Conservation (phyloP, 2,888 invertebrate species). For the Platerodrilus igneus region DNA sequence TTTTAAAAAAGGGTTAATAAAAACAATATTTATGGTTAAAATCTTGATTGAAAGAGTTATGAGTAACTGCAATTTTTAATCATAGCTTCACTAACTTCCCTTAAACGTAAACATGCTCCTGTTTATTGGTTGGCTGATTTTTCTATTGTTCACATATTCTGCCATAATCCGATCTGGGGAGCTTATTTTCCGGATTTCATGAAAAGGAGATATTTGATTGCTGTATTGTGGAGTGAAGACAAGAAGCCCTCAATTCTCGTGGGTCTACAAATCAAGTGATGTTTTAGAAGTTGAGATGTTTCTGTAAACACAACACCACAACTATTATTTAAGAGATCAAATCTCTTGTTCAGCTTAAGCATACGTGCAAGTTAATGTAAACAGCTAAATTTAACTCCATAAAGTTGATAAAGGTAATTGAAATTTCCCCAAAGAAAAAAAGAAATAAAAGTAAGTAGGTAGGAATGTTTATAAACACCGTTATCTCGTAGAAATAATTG, state of each 20-base stretch:
- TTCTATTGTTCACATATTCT: constrained; percentile 15
- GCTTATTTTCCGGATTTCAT: constrained; percentile 13
- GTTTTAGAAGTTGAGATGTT: constrained; percentile 14
- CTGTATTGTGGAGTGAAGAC: constrained; percentile 14
- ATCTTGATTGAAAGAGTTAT: too few species aligned
- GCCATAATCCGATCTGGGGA: constrained; percentile 16
- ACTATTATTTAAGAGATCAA: too few species aligned
- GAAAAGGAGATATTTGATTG: constrained; percentile 13
- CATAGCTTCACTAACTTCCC: too few species aligned
- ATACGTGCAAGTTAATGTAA: too few species aligned
- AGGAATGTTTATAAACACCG: constrained; percentile 7
- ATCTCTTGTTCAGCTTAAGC: too few species aligned
- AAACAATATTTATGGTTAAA: too few species aligned
- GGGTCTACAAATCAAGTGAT: constrained; percentile 16
- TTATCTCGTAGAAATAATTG: constrained; percentile 22
- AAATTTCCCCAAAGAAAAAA: too few species aligned
- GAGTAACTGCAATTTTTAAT: too few species aligned
- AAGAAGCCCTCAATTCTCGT: constrained; percentile 14
- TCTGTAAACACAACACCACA: constrained; percentile 14
- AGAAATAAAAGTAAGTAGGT: constrained; percentile 6
- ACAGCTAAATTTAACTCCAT: too few species aligned
- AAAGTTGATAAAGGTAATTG: too few species aligned
- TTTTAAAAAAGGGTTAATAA: too few species aligned
- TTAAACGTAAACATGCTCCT: too few species aligned
- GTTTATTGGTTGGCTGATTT: constrained; percentile 13